A percentile compares a stretch with the other conserved stretches of the same genome.
Conservation (phyloP, 2,797 vertebrate species). For the Lithobates pipiens region DNA sequence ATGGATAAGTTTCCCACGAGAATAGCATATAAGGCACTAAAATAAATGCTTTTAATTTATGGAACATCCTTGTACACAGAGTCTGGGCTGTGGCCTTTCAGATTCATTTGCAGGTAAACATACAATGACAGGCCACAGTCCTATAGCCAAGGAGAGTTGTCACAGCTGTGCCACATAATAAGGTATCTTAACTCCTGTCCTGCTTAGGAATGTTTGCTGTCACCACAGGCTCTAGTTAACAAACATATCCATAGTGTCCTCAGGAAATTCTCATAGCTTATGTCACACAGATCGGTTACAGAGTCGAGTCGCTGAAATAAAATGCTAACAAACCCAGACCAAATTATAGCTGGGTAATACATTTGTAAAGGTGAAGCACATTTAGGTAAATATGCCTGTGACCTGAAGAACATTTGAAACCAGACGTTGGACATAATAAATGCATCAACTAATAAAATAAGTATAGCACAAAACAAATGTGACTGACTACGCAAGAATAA, state of each 20-base stretch:
- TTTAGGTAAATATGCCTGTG: background rate
- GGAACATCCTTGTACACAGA: conserved; percentile 82
- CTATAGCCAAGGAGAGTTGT: conserved; percentile 83
- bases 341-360: conserved; percentile 65
- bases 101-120: conserved; percentile 95
- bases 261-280: conserved; percentile 69
- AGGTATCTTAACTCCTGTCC: conserved; percentile 80
- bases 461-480: too few relatives aligned
- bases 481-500: too few relatives aligned
- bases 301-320: conserved; percentile 14
- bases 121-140: conserved; percentile 80
- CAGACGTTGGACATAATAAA: background rate
- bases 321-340: conserved; percentile 62
- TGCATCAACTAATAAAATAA: too few relatives aligned
- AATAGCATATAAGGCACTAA: conserved; percentile 70
- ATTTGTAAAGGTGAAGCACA: conserved; percentile 35
- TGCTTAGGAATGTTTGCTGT: conserved; percentile 90
- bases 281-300: conserved; percentile 59
- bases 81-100: conserved; percentile 83
- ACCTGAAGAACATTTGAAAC: background rate
- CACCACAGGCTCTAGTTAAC: conserved; percentile 85
- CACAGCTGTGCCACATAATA: conserved; percentile 87
- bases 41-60: conserved; percentile 76
- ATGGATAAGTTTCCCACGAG: conserved; percentile 77
- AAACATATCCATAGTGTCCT: conserved; percentile 77